Evolutionary conservation across 2,888 invertebrate species (phyloP), one percentile per base, ranked within the genome.

Genomic region (Pandemis corylana): DNA sequence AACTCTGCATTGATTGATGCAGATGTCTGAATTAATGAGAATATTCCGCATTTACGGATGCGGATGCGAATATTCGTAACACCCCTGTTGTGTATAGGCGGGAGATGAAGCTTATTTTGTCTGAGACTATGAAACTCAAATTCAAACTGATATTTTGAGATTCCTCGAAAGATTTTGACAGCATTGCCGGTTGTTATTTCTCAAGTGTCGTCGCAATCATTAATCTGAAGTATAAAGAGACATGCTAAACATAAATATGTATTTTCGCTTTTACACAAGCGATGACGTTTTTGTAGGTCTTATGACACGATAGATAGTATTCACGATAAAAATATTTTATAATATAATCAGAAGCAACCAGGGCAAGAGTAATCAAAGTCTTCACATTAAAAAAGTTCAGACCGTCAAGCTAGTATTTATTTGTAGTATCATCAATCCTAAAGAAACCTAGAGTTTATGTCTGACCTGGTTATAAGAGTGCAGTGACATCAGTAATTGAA

Each of bases 211-310:
- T 53, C 44, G 36, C n/a, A 1, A 56, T 36, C 53, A 72, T 72
- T 68, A 53, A 72, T 68, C 13, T 63, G 15, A 56, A 41, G 63
- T 56, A 72, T 68, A 68, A 72, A 72, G 44, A 68, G 56, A 68
- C 36, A 51, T 56, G 46, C 44, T 63, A 53, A 20, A 44, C 44
- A 44, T 46, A 64, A 63, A 67, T 10, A 68, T 15, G 15, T 15
- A 15, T 28, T 67, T n/a, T 67, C n/a, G 44, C 42, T 68, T 68
- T 62, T 61, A 62, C 10, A 62, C 12, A 49, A 64, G 42, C 46
- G 20, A 46, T 12, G 20, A 46, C 64, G 20, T 64, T 28, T 20
- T 7, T 12, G 12, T 20, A 2, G n/a, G 5, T 64, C 20, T 28
- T 20, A 20, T 20, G 13, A 64, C 44, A 51, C n/a, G n/a, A 28